Base-by-base conservation (phyloP, 1,140 invertebrate genomes). In the Pogonomyrmex californicus region DNA sequence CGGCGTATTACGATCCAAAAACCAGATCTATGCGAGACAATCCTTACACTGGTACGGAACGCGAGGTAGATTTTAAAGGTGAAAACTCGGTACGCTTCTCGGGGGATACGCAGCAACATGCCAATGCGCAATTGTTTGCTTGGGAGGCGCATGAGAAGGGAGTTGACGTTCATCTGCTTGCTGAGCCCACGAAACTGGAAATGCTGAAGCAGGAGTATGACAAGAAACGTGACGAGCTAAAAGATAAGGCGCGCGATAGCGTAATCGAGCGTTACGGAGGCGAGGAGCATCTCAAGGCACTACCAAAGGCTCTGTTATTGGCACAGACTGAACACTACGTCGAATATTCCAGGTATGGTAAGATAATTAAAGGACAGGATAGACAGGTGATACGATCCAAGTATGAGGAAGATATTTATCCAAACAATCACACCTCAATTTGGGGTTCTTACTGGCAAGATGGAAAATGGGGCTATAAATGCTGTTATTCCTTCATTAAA, bases 1-100 rank as follows among this genome's bases (percentile, higher is more conserved):
- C 99, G 0, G 99, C 99, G 0, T 99, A 99, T 95, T 99, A 99
- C 95, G 99, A 99, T 96, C 99, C 99, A 0, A 99, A 99, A 96
- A 99, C 99, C 0, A 96, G 99, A 82, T 98, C 99, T 0, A 99
- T 99, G 99, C 97, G 99, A 82, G 99, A 99, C 91, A 99, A 99
- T 96, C 99, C 99, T 5, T 98, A 98, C 93, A 97, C 89, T 23
- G 95, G 95, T 33, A 96, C 96, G 38, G 96, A 97, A 2, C 95
- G 97, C 89, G 98, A 98, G 96, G 96, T 97, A 3, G 98, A 98
- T 90, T 99, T 99, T 95, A 96, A 97, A 51, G 99, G 99, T 23
- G 99, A 99, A 95, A 99, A 99, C 94, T 99, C 99, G 96, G 97
- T 98, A 0, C 96, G 99, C 49, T 99, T 98, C 92, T 97, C 98